Base-by-base conservation (phyloP, 2,113 vertebrate species). In the Amblyornis subalaris region DNA sequence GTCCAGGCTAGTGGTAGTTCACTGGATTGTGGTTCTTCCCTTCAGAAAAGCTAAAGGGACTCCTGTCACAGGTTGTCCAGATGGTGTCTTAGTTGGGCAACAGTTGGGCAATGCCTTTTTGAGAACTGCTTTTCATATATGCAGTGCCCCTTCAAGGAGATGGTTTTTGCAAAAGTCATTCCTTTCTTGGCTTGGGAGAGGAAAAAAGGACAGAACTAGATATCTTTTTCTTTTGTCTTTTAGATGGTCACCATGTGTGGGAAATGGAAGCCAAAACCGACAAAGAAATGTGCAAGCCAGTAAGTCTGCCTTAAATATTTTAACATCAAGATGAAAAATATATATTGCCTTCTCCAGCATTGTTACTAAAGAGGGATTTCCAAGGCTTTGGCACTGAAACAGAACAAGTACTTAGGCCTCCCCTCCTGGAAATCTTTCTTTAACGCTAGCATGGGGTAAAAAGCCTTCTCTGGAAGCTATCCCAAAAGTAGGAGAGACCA, bases 241-340 rank as follows among this genome's bases (percentile, higher is more conserved):
- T 92, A 99, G 99, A 99, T 98, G 99, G 99, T 80, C 99, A 99
- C 98, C 99, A 99, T 80, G 98, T 99, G 95, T 99, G 99, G 99
- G 99, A 99, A 97, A 99, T 98, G 90, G 99, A 99, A 98, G 99
- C 99, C 74, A 99, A 99, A 95, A 99, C 98, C 5, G 99, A 99
- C 98, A 98, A 98, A 96, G 99, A 99, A 96, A 98, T 99, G 94
- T 97, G 98, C 97, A 99, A 99, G 98, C 97, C 98, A 96, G 99
- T 99, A 97, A 99, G 99, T 99, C 91, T 88, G 60, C 31, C 90
- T 90, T 90, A 89, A 95, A 94, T 89, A 93, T 93, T 94, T 93
- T 88, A 93, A 83, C 93, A 92, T 90, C 75, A 42, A 67, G 72
- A 81, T 69, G 76, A 94, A 78, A 92, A 94, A 93, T 84, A 79